Evolutionary conservation across 1,140 invertebrate genomes (phyloP), one percentile per base, ranked within the genome.

Genomic region (Atopsyche davidsoni): DNA sequence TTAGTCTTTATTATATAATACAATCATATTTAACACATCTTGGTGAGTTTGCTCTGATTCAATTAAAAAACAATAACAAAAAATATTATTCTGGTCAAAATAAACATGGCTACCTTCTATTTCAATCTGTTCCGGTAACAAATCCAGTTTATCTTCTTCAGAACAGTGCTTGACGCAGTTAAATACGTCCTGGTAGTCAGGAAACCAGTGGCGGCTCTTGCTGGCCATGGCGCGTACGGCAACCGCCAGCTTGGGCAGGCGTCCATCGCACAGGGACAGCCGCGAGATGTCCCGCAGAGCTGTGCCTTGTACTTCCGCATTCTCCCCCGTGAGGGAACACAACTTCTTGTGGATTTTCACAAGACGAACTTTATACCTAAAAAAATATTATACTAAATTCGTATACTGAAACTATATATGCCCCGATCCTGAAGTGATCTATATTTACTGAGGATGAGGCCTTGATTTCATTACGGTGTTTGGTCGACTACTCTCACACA

Each of bases 271-370:
- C 19, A 52, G 35, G 3, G 34, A 4, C 22, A 57, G 24, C 4
- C 42, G 28, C 2, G 19, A 18, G 1, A 57, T 14, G 10, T 36
- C 38, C 16, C 22, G 17, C 17, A 18, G 17, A 9, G 34, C 10
- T 4, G 22, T 11, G 21, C 23, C 10, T 14, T 42, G 31, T 2
- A 28, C 35, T 4, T 45, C 45, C 6, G 31, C 32, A 6, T 43
- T 25, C 43, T 57, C 55, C 2, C 56, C 52, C n/a, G 43, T 53
- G 17, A 58, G 42, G 4, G 36, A 19, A 34, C 56, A 54, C 17
- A 54, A 24, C 31, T 54, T 54, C 13, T 54, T 22, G 42, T 54
- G 54, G 11, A 53, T 40, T 17, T 32, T 25, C 11, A 58, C 31
- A 22, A 54, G 18, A 9, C 48, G 43, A 0, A 38, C 35, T 43